Percentiles rank a stretch among this genome's conserved stretches.
phyloP scores from a whole-genome alignment of 53 echinoderm and acorn worm species.

The Mesocentrotus franciscanus region DNA sequence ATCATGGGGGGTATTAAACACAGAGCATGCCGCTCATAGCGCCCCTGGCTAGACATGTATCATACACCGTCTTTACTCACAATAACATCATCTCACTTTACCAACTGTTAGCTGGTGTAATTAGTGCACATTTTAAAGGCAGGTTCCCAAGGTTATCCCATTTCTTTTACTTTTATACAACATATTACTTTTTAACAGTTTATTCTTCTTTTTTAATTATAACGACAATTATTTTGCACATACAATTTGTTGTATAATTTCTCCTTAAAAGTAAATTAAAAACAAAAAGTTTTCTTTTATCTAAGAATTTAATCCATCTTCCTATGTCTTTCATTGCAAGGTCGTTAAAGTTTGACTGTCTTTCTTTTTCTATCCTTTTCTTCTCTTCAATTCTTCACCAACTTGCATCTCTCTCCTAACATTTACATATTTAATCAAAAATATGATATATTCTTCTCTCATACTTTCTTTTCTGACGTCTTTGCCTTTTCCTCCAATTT shows the following conservation, averaged over 20 bases:
- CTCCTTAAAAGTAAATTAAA: not conserved
- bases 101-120: not conserved
- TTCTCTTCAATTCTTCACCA: not conserved
- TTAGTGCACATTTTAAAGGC: constrained; percentile 10
- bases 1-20: not conserved
- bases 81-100: constrained; percentile 24
- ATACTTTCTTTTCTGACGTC: not conserved
- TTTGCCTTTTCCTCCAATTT: not conserved
- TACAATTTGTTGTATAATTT: not conserved
- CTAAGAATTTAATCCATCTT: too few relatives aligned
- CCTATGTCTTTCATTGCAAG: not conserved
- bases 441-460: too few relatives aligned
- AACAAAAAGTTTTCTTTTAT: too few relatives aligned
- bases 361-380: not conserved
- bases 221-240: not conserved
- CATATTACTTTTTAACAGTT: not conserved
- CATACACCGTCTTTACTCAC: constrained; percentile 1
- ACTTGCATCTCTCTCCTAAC: not conserved
- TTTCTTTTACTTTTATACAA: not conserved
- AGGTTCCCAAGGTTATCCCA: not conserved
- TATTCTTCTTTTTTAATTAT: not conserved
- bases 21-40: constrained; percentile 19
- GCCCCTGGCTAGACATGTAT: constrained; percentile 54
- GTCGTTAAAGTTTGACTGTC: not conserved
- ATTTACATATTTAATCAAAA: too few relatives aligned